Base-by-base conservation (phyloP, 2,888 invertebrate species). In the Myopa tessellatipennis region DNA sequence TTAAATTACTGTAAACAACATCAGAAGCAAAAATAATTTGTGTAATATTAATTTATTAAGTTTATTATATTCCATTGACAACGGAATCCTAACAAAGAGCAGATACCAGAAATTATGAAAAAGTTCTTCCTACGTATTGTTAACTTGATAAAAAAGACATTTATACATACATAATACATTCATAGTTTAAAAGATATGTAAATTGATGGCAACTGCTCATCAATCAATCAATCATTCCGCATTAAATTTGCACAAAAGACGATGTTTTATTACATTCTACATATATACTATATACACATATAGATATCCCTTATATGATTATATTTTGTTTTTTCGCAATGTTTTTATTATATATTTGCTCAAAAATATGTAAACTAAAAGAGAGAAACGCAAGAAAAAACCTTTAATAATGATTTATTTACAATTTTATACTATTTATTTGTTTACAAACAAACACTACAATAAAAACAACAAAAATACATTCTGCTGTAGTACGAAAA, bases 401-500 rank as follows among this genome's bases (percentile, higher is more conserved):
- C 26, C 26, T 40, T 18, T 69, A 60, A 60, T 8, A 45, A 75
- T 69, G 45, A 75, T 68, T 85, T 85, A 86, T 85, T 85, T 85
- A 86, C 85, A 82, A 84, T 84, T 61, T 85, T 85, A 83, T 82
- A 84, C 84, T 85, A 86, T 83, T 83, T 86, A 83, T 85, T 80
- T 80, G 81, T 67, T 45, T 69, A 74, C 50, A 50, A 69, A 78
- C 77, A 81, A 65, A 79, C 81, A 83, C 82, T 14, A 55, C 16
- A 55, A 55, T 55, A 55, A 58, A 26, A 34, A 36, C 65, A 76
- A 78, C 77, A 81, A 45, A 81, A 26, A 26, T 82, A 83, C 81
- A 85, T 85, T 85, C 84, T 84, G 87, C 85, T 85, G 85, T 85
- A 87, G 85, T 84, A 80, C 84, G 87, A 87, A 86, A 79, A 79